Evolutionary conservation across 2,888 invertebrate genomes (phyloP).

Genomic region (Tetropium fuscum): DNA sequence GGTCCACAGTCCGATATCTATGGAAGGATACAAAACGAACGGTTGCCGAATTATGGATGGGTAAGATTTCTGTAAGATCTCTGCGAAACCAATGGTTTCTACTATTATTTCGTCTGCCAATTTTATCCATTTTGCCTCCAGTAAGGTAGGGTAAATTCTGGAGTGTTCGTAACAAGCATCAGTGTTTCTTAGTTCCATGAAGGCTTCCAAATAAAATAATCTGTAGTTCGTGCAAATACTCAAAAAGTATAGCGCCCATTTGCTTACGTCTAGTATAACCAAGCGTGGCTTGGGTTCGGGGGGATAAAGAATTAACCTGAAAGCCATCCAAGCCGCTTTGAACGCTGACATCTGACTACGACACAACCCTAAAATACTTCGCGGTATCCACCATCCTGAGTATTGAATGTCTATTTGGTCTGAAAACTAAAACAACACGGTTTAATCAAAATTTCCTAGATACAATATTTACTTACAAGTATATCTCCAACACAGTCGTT

Average conservation of each 20-base stretch:
- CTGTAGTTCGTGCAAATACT: slow-evolving; percentile 53
- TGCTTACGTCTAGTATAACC: slow-evolving; percentile 55
- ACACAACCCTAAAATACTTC: slow-evolving; percentile 50
- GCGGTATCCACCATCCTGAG: slow-evolving; percentile 59
- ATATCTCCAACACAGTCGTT: slow-evolving; percentile 53
- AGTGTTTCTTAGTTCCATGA: slow-evolving; percentile 43
- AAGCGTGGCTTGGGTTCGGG: slow-evolving; percentile 54
- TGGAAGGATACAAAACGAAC: slow-evolving; percentile 54
- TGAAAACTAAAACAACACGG: slow-evolving; percentile 43
- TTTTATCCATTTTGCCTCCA: slow-evolving; percentile 56
- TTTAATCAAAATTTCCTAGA: not conserved
- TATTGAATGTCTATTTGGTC: slow-evolving; percentile 50
- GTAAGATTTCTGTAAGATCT: slow-evolving; percentile 56
- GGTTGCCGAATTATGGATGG: slow-evolving; percentile 51
- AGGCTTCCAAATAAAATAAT: slow-evolving; percentile 55
- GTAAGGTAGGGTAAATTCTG: slow-evolving; percentile 50
- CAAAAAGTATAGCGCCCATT: slow-evolving; percentile 55
- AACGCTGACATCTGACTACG: slow-evolving; percentile 41
- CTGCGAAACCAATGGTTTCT: slow-evolving; percentile 55
- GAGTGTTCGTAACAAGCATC: slow-evolving; percentile 52
- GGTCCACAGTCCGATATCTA: slow-evolving; percentile 58
- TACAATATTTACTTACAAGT: slow-evolving; percentile 48
- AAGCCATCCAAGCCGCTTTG: slow-evolving; percentile 55
- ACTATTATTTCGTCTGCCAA: slow-evolving; percentile 59
- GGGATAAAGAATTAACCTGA: slow-evolving; percentile 52